These are phyloP conservation scores for Plusia festucae DNA, from an alignment of 2,888 invertebrate genomes.

Conservation along the genomic window DNA sequence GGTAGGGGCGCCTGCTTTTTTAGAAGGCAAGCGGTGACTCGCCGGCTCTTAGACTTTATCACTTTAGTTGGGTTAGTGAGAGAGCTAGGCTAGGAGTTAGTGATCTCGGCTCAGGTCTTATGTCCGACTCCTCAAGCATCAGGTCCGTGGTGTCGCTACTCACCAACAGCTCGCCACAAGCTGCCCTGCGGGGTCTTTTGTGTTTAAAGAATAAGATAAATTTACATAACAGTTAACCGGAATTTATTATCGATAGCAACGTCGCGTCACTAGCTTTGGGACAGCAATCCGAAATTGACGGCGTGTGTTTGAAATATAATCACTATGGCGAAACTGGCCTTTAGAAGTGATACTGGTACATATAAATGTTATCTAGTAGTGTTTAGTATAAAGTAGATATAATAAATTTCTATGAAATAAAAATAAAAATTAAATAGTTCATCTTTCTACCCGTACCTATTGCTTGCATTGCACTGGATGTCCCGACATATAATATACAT, in stretches of 20 bases:
- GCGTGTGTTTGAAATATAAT: too few species aligned
- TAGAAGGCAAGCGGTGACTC: background rate
- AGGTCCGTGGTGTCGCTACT: slow-evolving; percentile 12
- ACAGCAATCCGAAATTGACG: too few species aligned
- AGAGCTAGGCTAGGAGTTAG: background rate
- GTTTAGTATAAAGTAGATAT: too few species aligned
- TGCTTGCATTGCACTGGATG: background rate
- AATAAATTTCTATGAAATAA: too few species aligned
- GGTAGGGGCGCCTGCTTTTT: background rate
- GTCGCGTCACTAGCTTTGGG: too few species aligned
- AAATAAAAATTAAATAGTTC: background rate
- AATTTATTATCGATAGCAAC: background rate
- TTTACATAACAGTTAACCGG: too few species aligned
- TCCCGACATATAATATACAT: background rate
- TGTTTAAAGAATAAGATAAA: background rate
- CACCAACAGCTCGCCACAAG: slow-evolving; percentile 12
- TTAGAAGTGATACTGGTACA: too few species aligned
- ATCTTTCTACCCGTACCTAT: background rate
- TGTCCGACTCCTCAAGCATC: background rate
- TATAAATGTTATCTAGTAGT: too few species aligned
- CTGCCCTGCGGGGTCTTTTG: background rate
- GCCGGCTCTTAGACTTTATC: background rate
- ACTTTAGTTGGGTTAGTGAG: background rate
- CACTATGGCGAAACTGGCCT: too few species aligned
- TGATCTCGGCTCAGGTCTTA: background rate